phyloP scores from a whole-genome alignment of 2,113 vertebrate species.

The Passer domesticus region DNA sequence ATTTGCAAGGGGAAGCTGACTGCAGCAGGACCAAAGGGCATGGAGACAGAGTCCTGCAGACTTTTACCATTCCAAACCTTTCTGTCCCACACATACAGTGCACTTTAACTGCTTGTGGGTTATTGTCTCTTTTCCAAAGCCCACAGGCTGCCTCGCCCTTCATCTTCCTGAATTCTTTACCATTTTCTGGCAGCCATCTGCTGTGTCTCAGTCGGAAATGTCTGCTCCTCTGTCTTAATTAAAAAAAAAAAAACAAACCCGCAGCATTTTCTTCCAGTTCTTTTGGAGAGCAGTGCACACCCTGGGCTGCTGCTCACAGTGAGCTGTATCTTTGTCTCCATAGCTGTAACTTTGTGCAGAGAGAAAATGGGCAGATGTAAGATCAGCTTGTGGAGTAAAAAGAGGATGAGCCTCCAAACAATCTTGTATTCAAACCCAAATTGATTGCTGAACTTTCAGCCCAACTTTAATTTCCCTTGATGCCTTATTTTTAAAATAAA shows the following conservation, averaged over 20 bases:
- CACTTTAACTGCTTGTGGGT: background rate
- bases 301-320: background rate
- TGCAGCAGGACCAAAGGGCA: background rate
- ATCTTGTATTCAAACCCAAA: conserved; percentile 10
- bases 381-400: conserved; percentile 8
- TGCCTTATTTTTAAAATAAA: conserved; percentile 40
- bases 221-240: conserved; percentile 57
- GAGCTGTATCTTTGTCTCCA: background rate
- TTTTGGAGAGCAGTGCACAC: background rate
- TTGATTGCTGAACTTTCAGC: conserved; percentile 31
- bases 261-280: background rate
- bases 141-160: conserved; percentile 62
- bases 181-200: conserved; percentile 62
- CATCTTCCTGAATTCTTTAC: conserved; percentile 67
- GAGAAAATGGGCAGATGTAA: background rate
- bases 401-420: conserved; percentile 16
- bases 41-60: background rate
- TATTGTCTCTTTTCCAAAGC: conserved; percentile 56
- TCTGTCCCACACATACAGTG: background rate
- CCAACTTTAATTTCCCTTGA: conserved; percentile 45
- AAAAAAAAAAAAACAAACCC: background rate
- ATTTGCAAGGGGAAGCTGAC: background rate
- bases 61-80: background rate
- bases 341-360: background rate
- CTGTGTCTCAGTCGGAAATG: conserved; percentile 52